A percentile compares a stretch with the other conserved stretches of the same genome.
Conservation (phyloP, 2,888 invertebrate genomes). For the Megamerina dolium region DNA sequence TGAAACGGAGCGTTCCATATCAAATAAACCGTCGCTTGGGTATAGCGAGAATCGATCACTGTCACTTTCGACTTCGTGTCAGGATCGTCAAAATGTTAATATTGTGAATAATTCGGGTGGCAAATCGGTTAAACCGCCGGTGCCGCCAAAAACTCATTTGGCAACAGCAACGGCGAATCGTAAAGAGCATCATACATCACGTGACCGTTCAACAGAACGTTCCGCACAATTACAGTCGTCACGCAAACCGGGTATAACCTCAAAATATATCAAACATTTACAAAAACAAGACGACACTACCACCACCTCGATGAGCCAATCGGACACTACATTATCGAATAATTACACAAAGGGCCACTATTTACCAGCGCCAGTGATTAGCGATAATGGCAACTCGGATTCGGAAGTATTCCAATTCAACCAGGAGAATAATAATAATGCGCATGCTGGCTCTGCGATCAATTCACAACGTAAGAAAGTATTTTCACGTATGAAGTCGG, state of each 20-base stretch:
- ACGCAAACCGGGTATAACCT: constrained; percentile 39
- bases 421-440: constrained; percentile 50
- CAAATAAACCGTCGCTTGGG: constrained; percentile 58
- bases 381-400: constrained; percentile 48
- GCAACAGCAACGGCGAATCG: constrained; percentile 8
- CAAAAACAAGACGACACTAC: constrained; percentile 42
- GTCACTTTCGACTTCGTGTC: constrained; percentile 32
- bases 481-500: constrained; percentile 65
- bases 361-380: constrained; percentile 32
- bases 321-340: constrained; percentile 48
- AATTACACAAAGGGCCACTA: constrained; percentile 44
- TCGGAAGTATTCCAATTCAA: constrained; percentile 47
- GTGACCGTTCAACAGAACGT: constrained; percentile 29
- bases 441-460: constrained; percentile 17
- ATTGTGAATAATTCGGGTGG: constrained; percentile 11
- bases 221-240: constrained; percentile 9
- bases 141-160: constrained; percentile 42
- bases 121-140: constrained; percentile 31
- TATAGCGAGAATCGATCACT: constrained; percentile 44
- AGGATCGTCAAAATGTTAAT: constrained; percentile 25
- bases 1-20: constrained; percentile 73
- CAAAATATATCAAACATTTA: constrained; percentile 45
- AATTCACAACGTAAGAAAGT: constrained; percentile 56
- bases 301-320: constrained; percentile 47
- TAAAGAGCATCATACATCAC: constrained; percentile 14